Evolutionary conservation across 2,888 invertebrate species (phyloP).

Genomic region (Tachina grossa): DNA sequence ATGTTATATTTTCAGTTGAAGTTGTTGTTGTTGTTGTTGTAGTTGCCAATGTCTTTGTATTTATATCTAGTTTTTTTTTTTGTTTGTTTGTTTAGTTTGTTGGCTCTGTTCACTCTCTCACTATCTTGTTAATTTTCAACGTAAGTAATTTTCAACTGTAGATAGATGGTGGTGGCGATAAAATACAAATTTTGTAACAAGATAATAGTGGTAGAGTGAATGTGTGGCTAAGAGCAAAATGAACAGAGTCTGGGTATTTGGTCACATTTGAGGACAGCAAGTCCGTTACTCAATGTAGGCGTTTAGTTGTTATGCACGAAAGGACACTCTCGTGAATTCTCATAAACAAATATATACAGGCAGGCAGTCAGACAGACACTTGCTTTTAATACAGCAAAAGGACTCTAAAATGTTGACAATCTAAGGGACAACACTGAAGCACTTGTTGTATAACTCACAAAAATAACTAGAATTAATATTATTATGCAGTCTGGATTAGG

Average conservation of each 20-base stretch:
- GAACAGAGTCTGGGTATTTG: conserved; percentile 52
- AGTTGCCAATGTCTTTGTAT: conserved; percentile 6
- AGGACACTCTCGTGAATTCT: conserved; percentile 58
- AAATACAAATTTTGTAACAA: conserved; percentile 65
- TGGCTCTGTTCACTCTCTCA: conserved; percentile 19
- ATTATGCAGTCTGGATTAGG: conserved; percentile 58
- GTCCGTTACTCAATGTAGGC: conserved; percentile 55
- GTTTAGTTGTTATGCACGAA: conserved; percentile 69
- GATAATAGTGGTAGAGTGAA: conserved; percentile 60
- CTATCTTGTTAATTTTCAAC: conserved; percentile 32
- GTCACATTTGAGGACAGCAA: conserved; percentile 4
- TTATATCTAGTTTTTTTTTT: not conserved
- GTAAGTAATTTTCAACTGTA: conserved; percentile 49
- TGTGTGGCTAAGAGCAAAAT: conserved; percentile 33
- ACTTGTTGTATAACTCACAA: conserved; percentile 54
- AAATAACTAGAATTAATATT: conserved; percentile 31
- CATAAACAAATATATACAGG: not conserved
- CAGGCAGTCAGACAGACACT: not conserved
- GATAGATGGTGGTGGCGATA: conserved; percentile 71
- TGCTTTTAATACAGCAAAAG: conserved; percentile 36
- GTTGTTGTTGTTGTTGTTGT: conserved; percentile 26
- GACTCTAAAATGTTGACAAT: conserved; percentile 66
- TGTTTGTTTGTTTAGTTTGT: not conserved
- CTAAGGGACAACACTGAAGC: conserved; percentile 35
- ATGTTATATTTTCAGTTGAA: conserved; percentile 54